phyloP scores from a whole-genome alignment of 37 sponge, comb jelly and placozoan genomes.

The Crambe crambe region DNA sequence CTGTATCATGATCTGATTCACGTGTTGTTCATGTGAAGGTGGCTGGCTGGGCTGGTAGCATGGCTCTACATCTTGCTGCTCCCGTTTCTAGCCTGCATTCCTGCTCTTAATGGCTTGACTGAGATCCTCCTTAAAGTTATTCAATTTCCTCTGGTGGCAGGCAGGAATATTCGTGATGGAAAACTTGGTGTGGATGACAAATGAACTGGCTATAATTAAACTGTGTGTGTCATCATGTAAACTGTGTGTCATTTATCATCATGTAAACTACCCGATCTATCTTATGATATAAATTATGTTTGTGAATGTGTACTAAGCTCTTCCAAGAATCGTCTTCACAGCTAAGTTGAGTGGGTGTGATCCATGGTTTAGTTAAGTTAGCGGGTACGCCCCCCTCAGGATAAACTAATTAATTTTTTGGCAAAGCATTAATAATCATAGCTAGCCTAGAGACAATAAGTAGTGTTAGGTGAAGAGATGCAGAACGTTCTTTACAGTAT shows the following conservation, averaged over 20 bases:
- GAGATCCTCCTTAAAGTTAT: constrained; percentile 38
- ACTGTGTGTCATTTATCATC: no score
- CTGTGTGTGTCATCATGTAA: no score
- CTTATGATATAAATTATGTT: not conserved
- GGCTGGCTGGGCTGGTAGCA: constrained; percentile 19
- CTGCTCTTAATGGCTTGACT: constrained; percentile 22
- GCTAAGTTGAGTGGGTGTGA: no score
- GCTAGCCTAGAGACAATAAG: no score
- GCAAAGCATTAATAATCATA: no score
- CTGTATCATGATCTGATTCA: not conserved
- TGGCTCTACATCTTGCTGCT: constrained; percentile 46
- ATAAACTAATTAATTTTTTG: no score
- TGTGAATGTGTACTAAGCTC: not conserved
- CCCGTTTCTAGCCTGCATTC: constrained; percentile 43
- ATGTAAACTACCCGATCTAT: not conserved
- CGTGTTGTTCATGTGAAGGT: constrained; percentile 8
- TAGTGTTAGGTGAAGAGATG: no score
- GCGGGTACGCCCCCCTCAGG: no score
- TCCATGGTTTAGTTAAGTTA: no score
- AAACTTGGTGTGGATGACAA: not conserved
- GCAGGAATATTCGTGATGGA: constrained; percentile 42
- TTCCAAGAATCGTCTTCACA: no score
- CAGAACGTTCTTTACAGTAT: constrained; percentile 47
- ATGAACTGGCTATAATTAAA: not conserved
- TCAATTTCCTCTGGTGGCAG: constrained; percentile 32